Evolutionary conservation across 2,797 vertebrate genomes (phyloP), one percentile per base, ranked within the genome.

Genomic region (Pempheris klunzingeri): DNA sequence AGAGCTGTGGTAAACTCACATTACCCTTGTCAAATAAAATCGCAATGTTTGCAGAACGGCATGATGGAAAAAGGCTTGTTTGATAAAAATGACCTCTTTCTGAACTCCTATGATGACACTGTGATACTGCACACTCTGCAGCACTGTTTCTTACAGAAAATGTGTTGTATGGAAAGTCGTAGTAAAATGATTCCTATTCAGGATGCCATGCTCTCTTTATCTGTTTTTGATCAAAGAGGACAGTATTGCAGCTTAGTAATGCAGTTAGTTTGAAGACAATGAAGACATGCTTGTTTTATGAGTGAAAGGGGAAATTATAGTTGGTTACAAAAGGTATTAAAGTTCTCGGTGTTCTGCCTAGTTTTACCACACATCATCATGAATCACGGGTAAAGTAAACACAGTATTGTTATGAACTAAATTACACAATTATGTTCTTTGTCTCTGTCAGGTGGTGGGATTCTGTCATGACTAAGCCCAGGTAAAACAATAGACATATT

Each of bases 401-500:
- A 34, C 36, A 47, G 24, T 38, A 17, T 49, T 39, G 62, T 39
- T 15, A 47, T 55, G 9, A 55, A 22, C 22, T 28, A 26, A 26
- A 44, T 13, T 30, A 46, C 32, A 69, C 9, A 44, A 22, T 26
- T 14, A 22, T 46, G 32, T 18, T 62, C 58, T 62, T 55, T 61
- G 47, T 53, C 55, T 47, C 47, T 53, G n/a, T 34, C 36, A 60
- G 28, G 28, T 36, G 36, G 54, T 41, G 38, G 34, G 44, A 67
- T 36, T 28, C 17, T 67, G 47, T 43, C 38, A 67, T 53, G 64
- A 68, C 15, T 36, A 61, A 30, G 18, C 73, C 7, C 2, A 49
- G 38, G 46, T 30, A 20, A 28, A 53, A 76, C 64, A 76, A 76
- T 46, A 54, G 47, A n/a, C n/a, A 38, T 38, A 63, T 46, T 73